phyloP scores from a whole-genome alignment of 2,888 invertebrate genomes.

The Oscheius sp. region DNA sequence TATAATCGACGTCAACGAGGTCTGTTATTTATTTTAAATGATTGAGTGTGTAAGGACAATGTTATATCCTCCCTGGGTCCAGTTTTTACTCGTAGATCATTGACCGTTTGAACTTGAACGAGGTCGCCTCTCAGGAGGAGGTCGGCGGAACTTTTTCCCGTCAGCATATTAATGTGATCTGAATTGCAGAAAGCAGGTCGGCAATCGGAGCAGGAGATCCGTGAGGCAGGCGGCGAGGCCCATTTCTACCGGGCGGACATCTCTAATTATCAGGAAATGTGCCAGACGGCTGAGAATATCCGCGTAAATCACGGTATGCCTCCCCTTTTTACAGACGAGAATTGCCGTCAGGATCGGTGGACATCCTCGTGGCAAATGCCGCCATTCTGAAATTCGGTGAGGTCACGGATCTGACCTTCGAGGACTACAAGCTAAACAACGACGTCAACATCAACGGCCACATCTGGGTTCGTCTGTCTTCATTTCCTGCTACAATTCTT shows the following conservation, averaged over 20 bases:
- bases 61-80: neutral
- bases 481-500: neutral
- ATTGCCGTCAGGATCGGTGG: conserved; percentile 13
- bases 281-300: conserved; percentile 16
- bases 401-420: conserved; percentile 36
- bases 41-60: neutral
- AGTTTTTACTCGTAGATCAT: neutral
- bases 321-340: neutral
- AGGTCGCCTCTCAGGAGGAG: too few relatives aligned
- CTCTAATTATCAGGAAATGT: conserved; percentile 33
- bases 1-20: conserved; percentile 53
- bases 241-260: conserved; percentile 47
- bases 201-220: conserved; percentile 42
- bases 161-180: too few relatives aligned
- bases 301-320: conserved; percentile 9
- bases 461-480: conserved; percentile 38
- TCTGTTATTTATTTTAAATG: conserved; percentile 13
- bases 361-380: conserved; percentile 48
- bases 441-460: conserved; percentile 50
- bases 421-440: conserved; percentile 43
- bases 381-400: conserved; percentile 47
- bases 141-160: too few relatives aligned
- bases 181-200: conserved; percentile 38
- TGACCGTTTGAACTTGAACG: neutral
- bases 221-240: conserved; percentile 42